Percentiles rank a stretch among this genome's conserved stretches.
These are phyloP conservation scores for Campoletis raptor DNA, from an alignment of 2,888 invertebrate species.

Conservation along the genomic window DNA sequence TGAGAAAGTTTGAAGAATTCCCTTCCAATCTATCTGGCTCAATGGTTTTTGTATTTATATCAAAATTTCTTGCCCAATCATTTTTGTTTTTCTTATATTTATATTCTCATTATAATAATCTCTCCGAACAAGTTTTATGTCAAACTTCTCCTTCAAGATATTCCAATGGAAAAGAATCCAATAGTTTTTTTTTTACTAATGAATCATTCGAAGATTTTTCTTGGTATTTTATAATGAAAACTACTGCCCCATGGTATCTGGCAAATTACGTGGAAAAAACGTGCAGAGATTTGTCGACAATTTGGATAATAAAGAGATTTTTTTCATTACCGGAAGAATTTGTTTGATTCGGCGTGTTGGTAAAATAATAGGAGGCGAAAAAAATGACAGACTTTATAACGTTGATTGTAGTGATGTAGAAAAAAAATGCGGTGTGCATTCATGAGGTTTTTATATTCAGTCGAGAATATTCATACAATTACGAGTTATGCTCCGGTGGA, in stretches of 20 bases:
- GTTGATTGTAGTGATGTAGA: constrained; percentile 1
- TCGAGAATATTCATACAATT: constrained; percentile 45
- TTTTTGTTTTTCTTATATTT: neutral
- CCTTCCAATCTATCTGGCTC: no score
- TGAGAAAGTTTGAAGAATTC: no score
- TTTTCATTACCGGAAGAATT: neutral
- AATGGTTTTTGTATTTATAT: no score
- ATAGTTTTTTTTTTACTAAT: neutral
- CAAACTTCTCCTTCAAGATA: neutral
- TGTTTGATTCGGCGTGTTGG: neutral
- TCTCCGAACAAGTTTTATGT: neutral
- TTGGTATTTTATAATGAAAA: neutral
- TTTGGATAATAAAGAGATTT: constrained; percentile 26
- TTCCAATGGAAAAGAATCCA: no score
- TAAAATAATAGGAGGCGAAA: neutral
- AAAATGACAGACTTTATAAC: constrained; percentile 26
- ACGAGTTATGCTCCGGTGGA: constrained; percentile 50
- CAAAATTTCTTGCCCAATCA: neutral
- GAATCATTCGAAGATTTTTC: neutral
- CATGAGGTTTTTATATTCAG: constrained; percentile 40
- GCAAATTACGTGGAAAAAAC: neutral
- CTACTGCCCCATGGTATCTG: neutral
- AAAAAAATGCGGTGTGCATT: constrained; percentile 36
- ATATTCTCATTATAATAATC: no score
- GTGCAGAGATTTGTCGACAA: neutral